Evolutionary conservation across 2,797 vertebrate genomes (phyloP).

Genomic region (Sebastes miniatus): DNA sequence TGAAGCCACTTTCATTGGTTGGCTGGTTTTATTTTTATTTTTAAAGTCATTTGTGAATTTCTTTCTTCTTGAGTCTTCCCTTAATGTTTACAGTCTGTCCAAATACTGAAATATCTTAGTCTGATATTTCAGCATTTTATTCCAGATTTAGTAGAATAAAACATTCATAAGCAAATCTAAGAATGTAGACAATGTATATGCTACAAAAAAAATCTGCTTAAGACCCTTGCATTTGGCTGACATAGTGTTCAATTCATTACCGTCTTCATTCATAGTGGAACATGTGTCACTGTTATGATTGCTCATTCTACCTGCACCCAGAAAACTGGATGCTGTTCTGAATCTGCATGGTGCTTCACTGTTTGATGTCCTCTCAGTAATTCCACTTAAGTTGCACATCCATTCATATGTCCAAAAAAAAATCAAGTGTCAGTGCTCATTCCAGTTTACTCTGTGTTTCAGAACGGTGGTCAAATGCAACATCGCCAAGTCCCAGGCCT

Average conservation of each 20-base stretch:
- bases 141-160: not conserved
- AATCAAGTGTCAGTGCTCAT: not conserved
- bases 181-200: not conserved
- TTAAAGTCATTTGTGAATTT: not conserved
- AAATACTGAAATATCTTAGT: conserved; percentile 10
- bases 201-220: not conserved
- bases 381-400: not conserved
- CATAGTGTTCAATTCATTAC: conserved; percentile 13
- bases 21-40: no score
- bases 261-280: conserved; percentile 17
- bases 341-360: conserved; percentile 54
- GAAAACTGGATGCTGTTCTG: conserved; percentile 7
- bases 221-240: not conserved
- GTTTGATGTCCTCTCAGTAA: conserved; percentile 19
- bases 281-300: conserved; percentile 8
- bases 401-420: not conserved
- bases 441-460: conserved; percentile 20
- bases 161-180: not conserved
- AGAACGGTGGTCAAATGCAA: conserved; percentile 99
- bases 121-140: not conserved
- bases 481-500: conserved; percentile 97
- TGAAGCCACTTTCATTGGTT: not conserved
- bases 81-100: not conserved
- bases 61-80: not conserved
- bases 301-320: not conserved